These are phyloP conservation scores for Tanypteryx hageni DNA, from an alignment of 2,888 invertebrate species.

Conservation along the genomic window DNA sequence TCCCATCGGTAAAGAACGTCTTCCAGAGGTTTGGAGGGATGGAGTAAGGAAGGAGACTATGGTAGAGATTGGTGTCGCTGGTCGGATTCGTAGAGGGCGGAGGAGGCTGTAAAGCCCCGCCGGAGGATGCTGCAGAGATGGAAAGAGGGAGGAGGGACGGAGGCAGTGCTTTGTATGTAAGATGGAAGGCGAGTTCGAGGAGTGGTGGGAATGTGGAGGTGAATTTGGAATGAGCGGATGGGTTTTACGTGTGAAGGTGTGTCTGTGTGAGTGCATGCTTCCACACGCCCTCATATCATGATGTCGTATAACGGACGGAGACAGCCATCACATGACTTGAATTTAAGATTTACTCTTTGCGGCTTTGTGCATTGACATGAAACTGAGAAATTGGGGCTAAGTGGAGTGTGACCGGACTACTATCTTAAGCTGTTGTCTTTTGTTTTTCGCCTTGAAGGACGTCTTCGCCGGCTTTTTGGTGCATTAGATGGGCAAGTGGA, in stretches of 20 bases:
- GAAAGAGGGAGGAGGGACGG: not conserved
- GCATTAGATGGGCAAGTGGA: too few relatives aligned
- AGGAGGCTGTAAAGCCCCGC: not conserved
- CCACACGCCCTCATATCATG: not conserved
- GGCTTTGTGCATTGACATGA: not conserved
- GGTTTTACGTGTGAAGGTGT: not conserved
- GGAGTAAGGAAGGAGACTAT: not conserved
- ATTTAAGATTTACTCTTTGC: not conserved
- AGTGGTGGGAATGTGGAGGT: not conserved
- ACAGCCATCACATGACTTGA: not conserved
- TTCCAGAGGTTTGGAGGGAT: slow-evolving; percentile 18
- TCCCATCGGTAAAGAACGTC: not conserved
- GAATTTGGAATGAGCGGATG: slow-evolving; percentile 3
- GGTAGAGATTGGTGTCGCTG: not conserved
- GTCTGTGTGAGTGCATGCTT: not conserved
- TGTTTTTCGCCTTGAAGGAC: too few relatives aligned
- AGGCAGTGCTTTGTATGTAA: slow-evolving; percentile 8
- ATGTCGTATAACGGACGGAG: not conserved
- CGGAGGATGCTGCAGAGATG: not conserved
- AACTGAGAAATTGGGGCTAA: slow-evolving; percentile 10
- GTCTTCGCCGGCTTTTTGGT: too few relatives aligned
- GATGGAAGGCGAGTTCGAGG: not conserved
- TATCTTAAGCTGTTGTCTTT: not conserved
- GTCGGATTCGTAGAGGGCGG: not conserved
- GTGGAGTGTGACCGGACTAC: not conserved